Percentiles rank a stretch among this genome's conserved stretches.
Conservation (phyloP, 2,113 vertebrate genomes). For the Zingel zingel region DNA sequence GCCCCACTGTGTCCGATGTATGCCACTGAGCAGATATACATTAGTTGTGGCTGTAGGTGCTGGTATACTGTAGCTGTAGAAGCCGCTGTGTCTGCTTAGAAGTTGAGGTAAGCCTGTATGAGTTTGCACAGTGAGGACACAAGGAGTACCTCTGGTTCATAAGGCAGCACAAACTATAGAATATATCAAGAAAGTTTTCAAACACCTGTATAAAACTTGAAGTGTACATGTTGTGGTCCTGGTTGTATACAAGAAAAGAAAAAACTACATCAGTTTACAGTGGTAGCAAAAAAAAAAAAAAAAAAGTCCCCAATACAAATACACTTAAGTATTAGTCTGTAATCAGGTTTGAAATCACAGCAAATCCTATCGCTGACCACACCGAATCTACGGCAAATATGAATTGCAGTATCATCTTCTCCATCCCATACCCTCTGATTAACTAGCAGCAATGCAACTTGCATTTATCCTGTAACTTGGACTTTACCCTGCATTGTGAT, state of each 20-base stretch:
- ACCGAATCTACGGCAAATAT: not conserved
- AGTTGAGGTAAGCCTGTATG: constrained; percentile 66
- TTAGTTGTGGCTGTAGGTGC: constrained; percentile 70
- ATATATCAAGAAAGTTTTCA: constrained; percentile 8
- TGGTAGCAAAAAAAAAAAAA: not conserved
- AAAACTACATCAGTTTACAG: constrained; percentile 20
- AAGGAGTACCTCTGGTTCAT: constrained; percentile 73
- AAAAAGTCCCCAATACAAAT: not conserved
- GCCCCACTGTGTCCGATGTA: constrained; percentile 81
- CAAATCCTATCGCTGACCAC: not conserved
- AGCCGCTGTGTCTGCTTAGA: constrained; percentile 69
- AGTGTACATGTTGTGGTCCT: constrained; percentile 43
- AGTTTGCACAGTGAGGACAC: constrained; percentile 78
- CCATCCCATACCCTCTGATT: constrained; percentile 3
- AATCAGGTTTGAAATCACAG: constrained; percentile 10
- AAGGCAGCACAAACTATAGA: constrained; percentile 57
- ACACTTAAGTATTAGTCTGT: not conserved
- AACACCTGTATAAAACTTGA: constrained; percentile 39
- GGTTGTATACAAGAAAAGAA: constrained; percentile 16
- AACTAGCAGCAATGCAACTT: not conserved
- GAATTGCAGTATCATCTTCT: not conserved
- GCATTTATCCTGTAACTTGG: not conserved
- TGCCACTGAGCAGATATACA: constrained; percentile 61
- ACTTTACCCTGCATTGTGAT: not conserved
- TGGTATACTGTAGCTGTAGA: constrained; percentile 65